Conservation (phyloP, 53 echinoderm and acorn worm genomes). For the Henricia sp. region DNA sequence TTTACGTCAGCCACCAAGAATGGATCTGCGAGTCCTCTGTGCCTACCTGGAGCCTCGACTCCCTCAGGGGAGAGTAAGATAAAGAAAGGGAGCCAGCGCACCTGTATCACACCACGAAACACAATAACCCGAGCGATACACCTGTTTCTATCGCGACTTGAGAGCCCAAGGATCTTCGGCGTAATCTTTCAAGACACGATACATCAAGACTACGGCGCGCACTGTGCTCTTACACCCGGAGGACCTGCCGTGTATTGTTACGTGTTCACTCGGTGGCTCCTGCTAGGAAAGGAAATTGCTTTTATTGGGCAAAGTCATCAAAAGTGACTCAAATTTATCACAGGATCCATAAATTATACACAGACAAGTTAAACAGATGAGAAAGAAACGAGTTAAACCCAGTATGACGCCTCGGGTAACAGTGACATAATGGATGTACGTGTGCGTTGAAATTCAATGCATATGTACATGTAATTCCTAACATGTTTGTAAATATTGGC, state of each 20-base stretch:
- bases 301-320: not conserved
- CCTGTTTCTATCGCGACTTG: conserved; percentile 25
- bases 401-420: no score
- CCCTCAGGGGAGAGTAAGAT: not conserved
- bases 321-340: not conserved
- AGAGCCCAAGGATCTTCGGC: conserved; percentile 7
- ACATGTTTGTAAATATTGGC: no score
- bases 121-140: conserved; percentile 38
- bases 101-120: conserved; percentile 20
- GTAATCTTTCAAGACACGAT: conserved; percentile 5
- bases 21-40: not conserved
- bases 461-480: no score
- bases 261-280: not conserved
- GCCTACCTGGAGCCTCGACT: not conserved
- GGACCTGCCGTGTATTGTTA: not conserved
- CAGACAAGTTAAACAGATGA: no score
- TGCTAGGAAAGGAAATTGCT: not conserved
- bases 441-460: no score
- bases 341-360: no score
- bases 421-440: no score
- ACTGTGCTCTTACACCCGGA: not conserved
- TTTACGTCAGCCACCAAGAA: not conserved
- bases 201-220: not conserved
- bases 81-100: not conserved
- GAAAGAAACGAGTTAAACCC: no score